Base-by-base conservation (phyloP, 2,888 invertebrate genomes). In the Stegana nigrithorax region DNA sequence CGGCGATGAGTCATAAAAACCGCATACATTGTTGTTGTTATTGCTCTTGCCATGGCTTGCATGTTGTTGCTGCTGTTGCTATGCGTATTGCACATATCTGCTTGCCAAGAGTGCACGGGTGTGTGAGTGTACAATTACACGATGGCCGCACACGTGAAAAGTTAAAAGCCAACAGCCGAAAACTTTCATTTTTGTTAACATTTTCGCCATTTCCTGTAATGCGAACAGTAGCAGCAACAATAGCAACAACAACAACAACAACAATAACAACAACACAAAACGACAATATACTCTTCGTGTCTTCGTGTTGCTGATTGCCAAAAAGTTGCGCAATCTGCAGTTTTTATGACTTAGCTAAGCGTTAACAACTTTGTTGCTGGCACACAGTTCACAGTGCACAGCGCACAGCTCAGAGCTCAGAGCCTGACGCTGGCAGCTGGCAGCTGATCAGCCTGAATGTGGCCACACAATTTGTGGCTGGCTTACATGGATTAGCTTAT, bases 401-500 rank as follows among this genome's bases (percentile, higher is more conserved):
- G n/a, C n/a, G n/a, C n/a, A n/a, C n/a, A n/a, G n/a, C n/a, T n/a
- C n/a, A n/a, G n/a, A n/a, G n/a, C n/a, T n/a, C n/a, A n/a, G n/a
- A 29, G 29, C 29, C 29, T 7, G 6, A 29, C 29, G 6, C 10
- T 29, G 6, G 29, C 10, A 7, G 29, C 29, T 29, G 6, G 10
- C 29, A 29, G 29, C 10, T 29, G 29, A 29, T 29, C 6, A 29
- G 10, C 6, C 29, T 29, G 10, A 29, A 29, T 29, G 65, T 47
- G 51, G 66, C 67, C 42, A 42, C 36, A 10, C 14, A 26, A 51
- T 6, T n/a, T n/a, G n/a, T n/a, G n/a, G n/a, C n/a, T n/a, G n/a
- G n/a, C n/a, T n/a, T n/a, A n/a, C n/a, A n/a, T n/a, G n/a, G n/a
- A n/a, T n/a, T n/a, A n/a, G n/a, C n/a, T n/a, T n/a, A n/a, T n/a